Evolutionary conservation across 2,113 vertebrate species (phyloP).

Genomic region (Tamias sibiricus): DNA sequence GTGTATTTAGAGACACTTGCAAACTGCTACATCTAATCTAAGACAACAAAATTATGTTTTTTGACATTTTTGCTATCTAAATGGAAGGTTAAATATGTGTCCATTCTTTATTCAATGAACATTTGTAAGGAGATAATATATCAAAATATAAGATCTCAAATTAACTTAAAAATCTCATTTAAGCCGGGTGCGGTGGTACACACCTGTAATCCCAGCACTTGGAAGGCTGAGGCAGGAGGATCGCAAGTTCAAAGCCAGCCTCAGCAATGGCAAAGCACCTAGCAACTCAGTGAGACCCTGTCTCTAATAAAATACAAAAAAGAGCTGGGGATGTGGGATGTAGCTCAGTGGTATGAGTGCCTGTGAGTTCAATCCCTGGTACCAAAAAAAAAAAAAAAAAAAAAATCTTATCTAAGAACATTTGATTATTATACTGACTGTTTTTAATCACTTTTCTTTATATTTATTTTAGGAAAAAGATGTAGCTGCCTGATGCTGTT

Average conservation of each 20-base stretch:
- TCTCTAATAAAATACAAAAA: no score
- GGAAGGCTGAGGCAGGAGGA: no score
- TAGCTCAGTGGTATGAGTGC: no score
- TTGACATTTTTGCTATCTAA: neutral
- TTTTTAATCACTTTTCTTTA: neutral
- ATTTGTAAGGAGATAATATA: neutral
- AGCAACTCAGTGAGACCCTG: no score
- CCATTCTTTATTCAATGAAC: neutral
- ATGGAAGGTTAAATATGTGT: neutral
- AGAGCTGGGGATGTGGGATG: no score
- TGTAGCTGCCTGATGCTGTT: no score
- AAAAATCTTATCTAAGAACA: neutral
- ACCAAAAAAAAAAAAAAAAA: no score
- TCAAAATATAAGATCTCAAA: neutral
- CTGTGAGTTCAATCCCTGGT: no score
- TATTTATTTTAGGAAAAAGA: neutral
- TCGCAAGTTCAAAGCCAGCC: no score
- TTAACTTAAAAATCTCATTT: neutral
- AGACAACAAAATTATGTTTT: neutral
- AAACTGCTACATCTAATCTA: neutral
- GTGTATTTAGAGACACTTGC: neutral
- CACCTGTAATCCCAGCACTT: no score
- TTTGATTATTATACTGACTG: neutral
- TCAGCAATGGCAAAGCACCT: no score
- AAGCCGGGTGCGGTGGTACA: no score